Conservation (phyloP, 53 echinoderm and acorn worm species). For the Henricia sp. region DNA sequence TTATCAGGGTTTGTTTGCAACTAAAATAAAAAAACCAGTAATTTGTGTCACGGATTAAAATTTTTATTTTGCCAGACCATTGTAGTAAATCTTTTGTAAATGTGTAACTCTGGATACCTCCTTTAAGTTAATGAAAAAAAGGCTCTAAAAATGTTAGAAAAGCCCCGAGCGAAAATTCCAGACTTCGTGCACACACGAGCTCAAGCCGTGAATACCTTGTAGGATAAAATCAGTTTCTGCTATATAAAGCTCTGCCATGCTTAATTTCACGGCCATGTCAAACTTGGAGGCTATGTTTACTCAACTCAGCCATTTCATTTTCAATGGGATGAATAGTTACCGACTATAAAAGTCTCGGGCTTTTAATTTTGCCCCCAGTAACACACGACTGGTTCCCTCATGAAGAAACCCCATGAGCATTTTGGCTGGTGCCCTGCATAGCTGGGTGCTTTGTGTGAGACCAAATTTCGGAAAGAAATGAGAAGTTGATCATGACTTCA, state of each 20-base stretch:
- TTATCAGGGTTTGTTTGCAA: too few relatives aligned
- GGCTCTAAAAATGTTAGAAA: neutral
- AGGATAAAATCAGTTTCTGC: constrained; percentile 30
- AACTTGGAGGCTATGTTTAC: constrained; percentile 31
- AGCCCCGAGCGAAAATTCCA: neutral
- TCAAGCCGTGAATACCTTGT: neutral
- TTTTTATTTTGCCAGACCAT: too few relatives aligned
- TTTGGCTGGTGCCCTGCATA: constrained; percentile 46
- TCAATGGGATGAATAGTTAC: constrained; percentile 10
- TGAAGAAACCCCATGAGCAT: constrained; percentile 8
- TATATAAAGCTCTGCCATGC: neutral
- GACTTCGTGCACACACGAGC: too few relatives aligned
- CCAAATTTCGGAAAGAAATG: constrained; percentile 8
- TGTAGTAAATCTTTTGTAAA: neutral
- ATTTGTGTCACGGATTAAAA: too few relatives aligned
- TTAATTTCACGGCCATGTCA: neutral
- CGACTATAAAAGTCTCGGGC: too few relatives aligned
- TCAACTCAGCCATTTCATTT: constrained; percentile 28
- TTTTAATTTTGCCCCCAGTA: constrained; percentile 35
- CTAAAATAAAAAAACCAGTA: too few relatives aligned
- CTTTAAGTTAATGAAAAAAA: neutral
- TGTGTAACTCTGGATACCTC: neutral
- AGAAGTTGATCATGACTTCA: too few relatives aligned
- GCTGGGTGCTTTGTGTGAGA: constrained; percentile 38
- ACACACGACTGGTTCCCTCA: constrained; percentile 47